Evolutionary conservation across 2,113 vertebrate species (phyloP).

Genomic region (Nasalis larvatus): DNA sequence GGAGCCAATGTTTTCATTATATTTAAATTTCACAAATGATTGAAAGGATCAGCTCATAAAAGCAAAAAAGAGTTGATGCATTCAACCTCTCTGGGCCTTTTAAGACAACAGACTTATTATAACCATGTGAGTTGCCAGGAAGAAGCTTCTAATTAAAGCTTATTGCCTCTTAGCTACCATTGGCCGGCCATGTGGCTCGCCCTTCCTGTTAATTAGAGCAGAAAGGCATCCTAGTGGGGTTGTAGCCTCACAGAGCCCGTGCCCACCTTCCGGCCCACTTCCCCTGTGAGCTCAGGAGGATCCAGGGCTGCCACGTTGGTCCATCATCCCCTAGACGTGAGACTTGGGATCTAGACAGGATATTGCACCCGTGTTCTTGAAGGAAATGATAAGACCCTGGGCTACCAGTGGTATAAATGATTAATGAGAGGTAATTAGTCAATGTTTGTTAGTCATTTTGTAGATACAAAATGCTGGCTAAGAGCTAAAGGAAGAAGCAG

Average conservation of each 20-base stretch:
- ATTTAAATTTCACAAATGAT: constrained; percentile 47
- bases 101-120: constrained; percentile 67
- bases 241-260: neutral
- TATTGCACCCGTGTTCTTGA: constrained; percentile 34
- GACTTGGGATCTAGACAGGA: constrained; percentile 12
- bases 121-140: constrained; percentile 66
- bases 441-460: constrained; percentile 64
- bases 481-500: constrained; percentile 45
- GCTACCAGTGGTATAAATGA: constrained; percentile 63
- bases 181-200: neutral
- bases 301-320: neutral
- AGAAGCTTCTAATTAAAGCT: constrained; percentile 69
- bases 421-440: constrained; percentile 70
- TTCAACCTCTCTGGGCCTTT: constrained; percentile 62
- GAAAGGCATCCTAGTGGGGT: neutral
- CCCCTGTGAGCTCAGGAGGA: neutral
- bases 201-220: constrained; percentile 68
- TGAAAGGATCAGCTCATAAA: constrained; percentile 39
- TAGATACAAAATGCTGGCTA: constrained; percentile 62
- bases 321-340: neutral
- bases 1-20: constrained; percentile 25
- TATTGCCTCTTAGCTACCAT: constrained; percentile 59
- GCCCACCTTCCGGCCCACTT: constrained; percentile 18
- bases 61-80: constrained; percentile 36
- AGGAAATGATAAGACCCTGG: constrained; percentile 35